Conservation (phyloP, 2,888 invertebrate genomes). For the Dolichomitus sp. region DNA sequence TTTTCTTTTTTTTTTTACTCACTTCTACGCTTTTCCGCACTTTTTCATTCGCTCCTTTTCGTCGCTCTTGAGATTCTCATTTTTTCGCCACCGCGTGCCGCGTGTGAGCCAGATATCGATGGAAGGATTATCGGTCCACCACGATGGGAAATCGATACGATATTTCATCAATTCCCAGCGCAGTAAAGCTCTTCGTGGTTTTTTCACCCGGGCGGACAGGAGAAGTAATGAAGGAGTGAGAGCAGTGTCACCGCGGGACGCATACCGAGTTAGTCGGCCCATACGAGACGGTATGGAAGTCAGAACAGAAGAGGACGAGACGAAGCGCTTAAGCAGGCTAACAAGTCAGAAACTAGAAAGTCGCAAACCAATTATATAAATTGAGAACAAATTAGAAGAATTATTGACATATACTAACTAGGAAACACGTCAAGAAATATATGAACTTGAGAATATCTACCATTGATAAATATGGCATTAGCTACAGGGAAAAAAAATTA, state of each 20-base stretch:
- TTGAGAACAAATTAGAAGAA: not conserved
- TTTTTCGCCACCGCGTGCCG: slow-evolving; percentile 42
- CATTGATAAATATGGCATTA: no score
- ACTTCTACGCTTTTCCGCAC: slow-evolving; percentile 18
- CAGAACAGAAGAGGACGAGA: not conserved
- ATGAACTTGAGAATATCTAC: not conserved
- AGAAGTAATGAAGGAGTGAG: not conserved
- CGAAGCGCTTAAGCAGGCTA: not conserved
- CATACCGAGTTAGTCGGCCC: not conserved
- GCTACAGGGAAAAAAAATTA: no score
- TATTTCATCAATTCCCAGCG: slow-evolving; percentile 79
- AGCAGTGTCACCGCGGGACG: not conserved
- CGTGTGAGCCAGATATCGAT: slow-evolving; percentile 37
- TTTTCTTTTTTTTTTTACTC: slow-evolving; percentile 32
- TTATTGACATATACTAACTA: not conserved
- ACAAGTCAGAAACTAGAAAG: slow-evolving; percentile 11
- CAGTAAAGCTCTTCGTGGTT: slow-evolving; percentile 22
- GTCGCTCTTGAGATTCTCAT: slow-evolving; percentile 23
- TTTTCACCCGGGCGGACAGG: slow-evolving; percentile 12
- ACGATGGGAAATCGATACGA: slow-evolving; percentile 81
- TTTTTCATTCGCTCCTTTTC: slow-evolving; percentile 34
- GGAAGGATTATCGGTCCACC: slow-evolving; percentile 65
- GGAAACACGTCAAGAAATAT: not conserved
- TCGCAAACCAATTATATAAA: not conserved
- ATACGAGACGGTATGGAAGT: not conserved